These are phyloP conservation scores for Tragopan temminckii DNA, from an alignment of 2,797 vertebrate genomes.

Conservation along the genomic window DNA sequence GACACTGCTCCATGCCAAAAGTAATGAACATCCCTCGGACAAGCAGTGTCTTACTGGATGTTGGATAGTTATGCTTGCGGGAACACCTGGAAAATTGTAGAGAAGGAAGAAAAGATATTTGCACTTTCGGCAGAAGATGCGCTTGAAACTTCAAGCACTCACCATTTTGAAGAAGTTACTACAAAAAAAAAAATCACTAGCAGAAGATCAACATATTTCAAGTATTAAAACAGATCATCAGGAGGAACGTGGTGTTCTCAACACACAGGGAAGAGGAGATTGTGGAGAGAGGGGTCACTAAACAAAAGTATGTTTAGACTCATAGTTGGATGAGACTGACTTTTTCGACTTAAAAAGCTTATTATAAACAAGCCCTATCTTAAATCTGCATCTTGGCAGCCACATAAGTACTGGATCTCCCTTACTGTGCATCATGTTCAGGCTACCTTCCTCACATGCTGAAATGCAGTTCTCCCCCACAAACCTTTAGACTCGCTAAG, in stretches of 20 bases:
- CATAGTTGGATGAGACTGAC: background rate
- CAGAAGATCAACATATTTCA: background rate
- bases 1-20: conserved; percentile 94
- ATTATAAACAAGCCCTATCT: background rate
- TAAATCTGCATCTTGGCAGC: background rate
- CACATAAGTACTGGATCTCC: background rate
- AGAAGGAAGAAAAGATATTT: background rate
- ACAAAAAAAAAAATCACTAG: background rate
- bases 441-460: background rate
- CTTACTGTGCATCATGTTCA: background rate
- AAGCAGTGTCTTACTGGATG: conserved; percentile 90
- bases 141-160: background rate
- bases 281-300: background rate
- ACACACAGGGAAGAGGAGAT: background rate
- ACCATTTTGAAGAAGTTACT: background rate
- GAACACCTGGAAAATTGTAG: conserved; percentile 87
- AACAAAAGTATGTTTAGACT: background rate
- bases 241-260: background rate
- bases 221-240: background rate
- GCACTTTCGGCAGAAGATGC: background rate
- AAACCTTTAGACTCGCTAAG: background rate
- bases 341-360: background rate
- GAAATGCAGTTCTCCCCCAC: background rate
- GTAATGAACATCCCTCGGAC: conserved; percentile 94
- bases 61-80: conserved; percentile 91